These are phyloP conservation scores for Nothocercus julius DNA, from an alignment of 2,113 vertebrate species.

Conservation along the genomic window DNA sequence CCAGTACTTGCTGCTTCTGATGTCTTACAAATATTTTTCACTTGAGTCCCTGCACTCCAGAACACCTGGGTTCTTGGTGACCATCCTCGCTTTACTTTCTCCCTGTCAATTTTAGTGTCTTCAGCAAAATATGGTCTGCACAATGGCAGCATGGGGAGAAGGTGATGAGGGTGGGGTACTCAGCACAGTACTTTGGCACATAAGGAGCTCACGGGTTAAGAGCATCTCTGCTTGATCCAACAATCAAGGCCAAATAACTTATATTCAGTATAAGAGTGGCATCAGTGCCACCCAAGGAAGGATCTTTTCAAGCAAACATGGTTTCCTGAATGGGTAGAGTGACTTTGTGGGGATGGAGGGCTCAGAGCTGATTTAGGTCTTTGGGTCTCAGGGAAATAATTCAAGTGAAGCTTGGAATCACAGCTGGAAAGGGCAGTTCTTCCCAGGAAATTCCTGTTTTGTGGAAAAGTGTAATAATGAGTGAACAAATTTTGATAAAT, in stretches of 20 bases:
- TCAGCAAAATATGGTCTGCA: not conserved
- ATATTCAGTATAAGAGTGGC: not conserved
- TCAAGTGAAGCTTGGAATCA: not conserved
- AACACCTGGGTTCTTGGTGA: not conserved
- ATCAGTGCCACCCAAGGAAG: not conserved
- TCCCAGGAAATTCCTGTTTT: not conserved
- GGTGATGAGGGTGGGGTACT: fast-evolving
- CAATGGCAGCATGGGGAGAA: not conserved
- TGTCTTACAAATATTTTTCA: not conserved
- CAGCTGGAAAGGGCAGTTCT: not conserved
- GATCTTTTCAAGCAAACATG: not conserved
- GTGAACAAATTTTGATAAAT: not conserved
- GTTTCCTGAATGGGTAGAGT: not conserved
- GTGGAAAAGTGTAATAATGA: not conserved
- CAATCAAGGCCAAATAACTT: not conserved
- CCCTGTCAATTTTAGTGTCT: not conserved
- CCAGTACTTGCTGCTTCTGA: not conserved
- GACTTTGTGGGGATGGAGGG: not conserved
- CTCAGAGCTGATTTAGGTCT: not conserved
- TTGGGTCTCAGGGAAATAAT: not conserved
- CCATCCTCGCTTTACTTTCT: not conserved
- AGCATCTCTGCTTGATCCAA: not conserved
- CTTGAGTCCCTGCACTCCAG: not conserved
- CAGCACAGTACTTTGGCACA: fast-evolving
- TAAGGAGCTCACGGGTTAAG: fast-evolving